A percentile compares a stretch with the other conserved stretches of the same genome.
phyloP scores from a whole-genome alignment of 2,113 vertebrate species.

The Gulo gulo region DNA sequence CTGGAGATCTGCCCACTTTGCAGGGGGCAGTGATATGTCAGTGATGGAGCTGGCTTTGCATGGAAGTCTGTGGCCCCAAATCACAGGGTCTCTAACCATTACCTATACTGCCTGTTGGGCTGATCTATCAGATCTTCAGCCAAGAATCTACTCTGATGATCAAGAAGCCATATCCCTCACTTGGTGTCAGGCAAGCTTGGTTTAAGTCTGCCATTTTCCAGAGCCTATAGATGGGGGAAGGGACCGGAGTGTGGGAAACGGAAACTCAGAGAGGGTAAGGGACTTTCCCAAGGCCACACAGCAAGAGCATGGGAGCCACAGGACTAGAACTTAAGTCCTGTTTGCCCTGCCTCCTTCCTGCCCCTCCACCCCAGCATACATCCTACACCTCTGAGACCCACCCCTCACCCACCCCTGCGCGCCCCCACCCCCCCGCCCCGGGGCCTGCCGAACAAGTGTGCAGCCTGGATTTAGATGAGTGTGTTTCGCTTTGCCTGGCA shows the following conservation, averaged over 20 bases:
- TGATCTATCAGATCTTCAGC: neutral
- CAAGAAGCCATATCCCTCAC: neutral
- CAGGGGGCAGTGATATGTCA: fast-evolving
- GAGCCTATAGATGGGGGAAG: neutral
- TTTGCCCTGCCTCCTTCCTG: neutral
- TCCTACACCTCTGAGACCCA: neutral
- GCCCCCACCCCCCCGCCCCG: neutral
- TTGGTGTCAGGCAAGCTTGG: neutral
- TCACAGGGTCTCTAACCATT: neutral
- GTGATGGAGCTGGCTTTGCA: neutral
- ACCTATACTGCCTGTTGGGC: no score
- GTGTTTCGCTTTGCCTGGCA: neutral
- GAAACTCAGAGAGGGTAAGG: neutral
- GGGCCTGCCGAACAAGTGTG: neutral
- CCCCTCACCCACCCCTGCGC: neutral
- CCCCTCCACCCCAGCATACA: fast-evolving
- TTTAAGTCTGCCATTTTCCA: neutral
- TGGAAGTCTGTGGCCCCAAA: neutral
- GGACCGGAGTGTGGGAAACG: no score
- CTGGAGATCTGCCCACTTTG: neutral
- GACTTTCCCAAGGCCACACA: neutral
- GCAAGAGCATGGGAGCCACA: neutral
- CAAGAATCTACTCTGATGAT: neutral
- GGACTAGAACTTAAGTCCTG: neutral
- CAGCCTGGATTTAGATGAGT: neutral